Evolutionary conservation across 2,888 invertebrate species (phyloP).

Genomic region (Heteropelma amictum): DNA sequence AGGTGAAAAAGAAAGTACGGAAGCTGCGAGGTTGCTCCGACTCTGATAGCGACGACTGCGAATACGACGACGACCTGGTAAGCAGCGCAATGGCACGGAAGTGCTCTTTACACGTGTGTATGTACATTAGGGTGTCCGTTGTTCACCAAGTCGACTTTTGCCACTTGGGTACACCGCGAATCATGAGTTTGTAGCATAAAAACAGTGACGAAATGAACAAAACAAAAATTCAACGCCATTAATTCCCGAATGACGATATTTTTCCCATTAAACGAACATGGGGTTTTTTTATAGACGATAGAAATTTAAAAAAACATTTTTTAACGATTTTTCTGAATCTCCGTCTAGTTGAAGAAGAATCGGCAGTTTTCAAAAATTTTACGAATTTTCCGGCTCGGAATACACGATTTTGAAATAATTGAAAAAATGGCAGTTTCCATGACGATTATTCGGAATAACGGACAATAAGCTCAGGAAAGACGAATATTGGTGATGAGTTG

Average conservation of each 20-base stretch:
- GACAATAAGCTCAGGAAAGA: no score
- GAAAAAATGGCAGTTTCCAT: not conserved
- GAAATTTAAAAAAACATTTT: no score
- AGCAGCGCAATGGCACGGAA: conserved; percentile 68
- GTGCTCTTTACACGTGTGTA: not conserved
- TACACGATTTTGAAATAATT: not conserved
- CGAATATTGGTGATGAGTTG: no score
- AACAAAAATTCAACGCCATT: no score
- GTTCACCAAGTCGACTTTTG: not conserved
- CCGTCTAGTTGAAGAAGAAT: not conserved
- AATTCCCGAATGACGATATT: no score
- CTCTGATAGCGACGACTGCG: conserved; percentile 83
- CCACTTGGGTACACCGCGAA: no score
- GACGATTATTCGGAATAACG: no score
- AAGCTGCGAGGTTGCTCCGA: conserved; percentile 75
- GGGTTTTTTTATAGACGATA: no score
- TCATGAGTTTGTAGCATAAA: no score
- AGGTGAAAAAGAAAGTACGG: conserved; percentile 79
- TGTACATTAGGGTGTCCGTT: not conserved
- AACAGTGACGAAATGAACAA: no score
- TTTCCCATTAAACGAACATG: no score
- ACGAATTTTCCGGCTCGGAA: not conserved
- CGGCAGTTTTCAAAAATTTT: not conserved
- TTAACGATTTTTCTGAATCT: no score
- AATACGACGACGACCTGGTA: conserved; percentile 87